Evolutionary conservation across 2,113 vertebrate genomes (phyloP), one percentile per base, ranked within the genome.

Genomic region (Cettia cetti): DNA sequence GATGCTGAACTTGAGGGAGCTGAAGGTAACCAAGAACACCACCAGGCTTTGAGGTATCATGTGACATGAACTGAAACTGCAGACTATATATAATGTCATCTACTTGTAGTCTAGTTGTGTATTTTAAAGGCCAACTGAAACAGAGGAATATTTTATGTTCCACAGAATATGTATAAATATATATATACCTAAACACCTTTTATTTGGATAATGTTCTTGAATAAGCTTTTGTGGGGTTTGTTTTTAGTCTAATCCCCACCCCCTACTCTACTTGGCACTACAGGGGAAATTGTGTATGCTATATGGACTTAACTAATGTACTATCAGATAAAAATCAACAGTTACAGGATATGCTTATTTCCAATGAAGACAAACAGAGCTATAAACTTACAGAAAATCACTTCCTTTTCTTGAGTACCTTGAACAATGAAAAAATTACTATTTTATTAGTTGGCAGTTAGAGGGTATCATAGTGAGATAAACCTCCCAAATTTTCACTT

Each of bases 51-150:
- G 49, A 57, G 80, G 72, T 81, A 86, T 71, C 53, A 64, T 7
- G 9, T 57, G 40, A 86, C 52, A 78, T 33, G 24, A 91, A 95
- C 39, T 90, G 77, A 93, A 91, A 91, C 63, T 64, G 56, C 76
- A 89, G 49, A 78, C 37, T 57, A 35, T 3, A 10, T 61, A 45
- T 26, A 71, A n/a, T 19, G 31, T 42, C 71, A 93, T 40, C 39
- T 82, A 70, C 64, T 49, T 83, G 31, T 30, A 74, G 52, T 42
- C 56, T 44, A 64, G 20, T 17, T 91, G 31, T 33, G 10, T 53
- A 53, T 86, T 89, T 86, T 52, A 72, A 86, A 92, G 56, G 60
- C 56, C 52, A 93, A 52, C 4, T 78, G 65, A 91, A 91, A 87
- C 42, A 35, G 27, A 70, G 30, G 22, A 88, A 27, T 71, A n/a